Evolutionary conservation across 2,888 invertebrate genomes (phyloP), one percentile per base, ranked within the genome.

Genomic region (Scaptomyza tumidula): DNA sequence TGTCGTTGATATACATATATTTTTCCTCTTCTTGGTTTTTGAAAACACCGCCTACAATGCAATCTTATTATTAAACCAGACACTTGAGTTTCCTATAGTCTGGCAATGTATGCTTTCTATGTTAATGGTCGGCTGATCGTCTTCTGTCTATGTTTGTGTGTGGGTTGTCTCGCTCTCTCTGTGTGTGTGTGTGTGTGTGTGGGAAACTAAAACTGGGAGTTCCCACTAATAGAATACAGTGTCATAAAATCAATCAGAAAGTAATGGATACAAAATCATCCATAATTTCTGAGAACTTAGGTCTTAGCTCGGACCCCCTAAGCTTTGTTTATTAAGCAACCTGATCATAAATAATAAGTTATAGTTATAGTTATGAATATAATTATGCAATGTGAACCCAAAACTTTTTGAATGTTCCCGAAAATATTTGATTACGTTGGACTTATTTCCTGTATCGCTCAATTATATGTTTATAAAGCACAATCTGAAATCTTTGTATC

Each of bases 41-140:
- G 37, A 67, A 69, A 57, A 65, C 72, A 67, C 78, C 86, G 75
- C 79, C 88, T 62, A 71, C 82, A 87, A 87, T 85, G 82, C 78
- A 72, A 67, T 69, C 57, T 56, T 75, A 84, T 84, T 82, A 87
- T 82, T 78, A 72, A 55, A 61, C 67, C 83, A 71, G 71, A 71
- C 82, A 83, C 82, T 83, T 85, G 86, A 83, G 73, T 69, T 75
- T 59, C 29, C 59, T 50, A 45, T 66, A 57, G 72, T 77, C 72
- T 71, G 61, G 39, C 37, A 24, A 13, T 35, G 35, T 49, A 41
- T 29, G 48, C 19, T 48, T 70, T 66, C 45, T 58, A 48, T 63
- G 35, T 48, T 37, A 41, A 65, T 65, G 52, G 55, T 56, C 39
- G 43, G 43, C 9, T 41, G 59, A 16, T 60, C 59, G 41, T 43